phyloP scores from a whole-genome alignment of 2,888 invertebrate genomes.

The Caenorhabditis macrosperma region DNA sequence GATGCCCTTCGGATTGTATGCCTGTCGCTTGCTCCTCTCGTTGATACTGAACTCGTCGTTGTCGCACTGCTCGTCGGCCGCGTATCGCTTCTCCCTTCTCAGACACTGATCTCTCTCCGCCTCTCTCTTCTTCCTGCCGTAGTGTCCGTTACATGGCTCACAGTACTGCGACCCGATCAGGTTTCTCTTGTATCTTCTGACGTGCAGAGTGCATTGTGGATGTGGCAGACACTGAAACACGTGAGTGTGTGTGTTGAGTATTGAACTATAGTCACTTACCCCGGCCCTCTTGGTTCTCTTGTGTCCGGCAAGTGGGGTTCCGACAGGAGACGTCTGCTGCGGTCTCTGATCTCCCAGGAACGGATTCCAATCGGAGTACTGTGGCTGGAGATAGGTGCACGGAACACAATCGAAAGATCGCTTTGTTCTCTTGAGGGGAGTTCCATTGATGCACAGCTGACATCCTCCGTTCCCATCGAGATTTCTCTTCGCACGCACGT shows the following conservation, averaged over 20 bases:
- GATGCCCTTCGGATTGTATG: constrained; percentile 73
- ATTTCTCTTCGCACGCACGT: constrained; percentile 64
- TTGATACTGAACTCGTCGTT: constrained; percentile 69
- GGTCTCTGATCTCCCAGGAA: constrained; percentile 58
- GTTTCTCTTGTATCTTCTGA: constrained; percentile 67
- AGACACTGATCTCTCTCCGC: constrained; percentile 70
- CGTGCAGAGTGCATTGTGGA: constrained; percentile 69
- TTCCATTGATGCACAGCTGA: constrained; percentile 69
- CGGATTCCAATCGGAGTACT: constrained; percentile 65
- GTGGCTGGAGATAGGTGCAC: constrained; percentile 72
- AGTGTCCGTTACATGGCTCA: constrained; percentile 72
- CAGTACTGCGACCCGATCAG: constrained; percentile 73
- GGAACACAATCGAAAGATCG: constrained; percentile 66
- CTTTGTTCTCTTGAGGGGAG: constrained; percentile 65
- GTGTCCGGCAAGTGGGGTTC: constrained; percentile 58
- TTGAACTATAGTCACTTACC: constrained; percentile 31
- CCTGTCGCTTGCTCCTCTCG: constrained; percentile 72
- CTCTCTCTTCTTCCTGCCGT: constrained; percentile 73
- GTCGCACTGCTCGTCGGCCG: constrained; percentile 61
- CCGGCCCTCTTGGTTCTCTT: constrained; percentile 63
- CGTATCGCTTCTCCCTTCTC: constrained; percentile 61
- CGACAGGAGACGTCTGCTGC: constrained; percentile 54
- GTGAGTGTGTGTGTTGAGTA: too few relatives aligned
- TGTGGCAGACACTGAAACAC: constrained; percentile 71
- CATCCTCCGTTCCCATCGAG: constrained; percentile 56